Conservation (phyloP, 2,113 vertebrate species). For the Rhinopomastus cyanomelas region DNA sequence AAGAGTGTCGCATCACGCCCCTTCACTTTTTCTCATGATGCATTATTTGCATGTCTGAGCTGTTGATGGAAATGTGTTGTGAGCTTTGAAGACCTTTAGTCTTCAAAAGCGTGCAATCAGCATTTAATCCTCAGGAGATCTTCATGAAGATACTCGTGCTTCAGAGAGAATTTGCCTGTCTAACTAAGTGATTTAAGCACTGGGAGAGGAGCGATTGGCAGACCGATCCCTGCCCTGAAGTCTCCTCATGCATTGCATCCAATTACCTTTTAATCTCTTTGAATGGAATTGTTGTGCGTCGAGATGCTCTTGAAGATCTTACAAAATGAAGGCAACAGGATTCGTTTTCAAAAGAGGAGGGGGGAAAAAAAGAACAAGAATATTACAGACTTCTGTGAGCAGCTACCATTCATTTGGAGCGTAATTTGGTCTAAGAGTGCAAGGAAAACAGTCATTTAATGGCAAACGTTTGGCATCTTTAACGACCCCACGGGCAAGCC, state of each 20-base stretch:
- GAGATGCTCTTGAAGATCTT: neutral
- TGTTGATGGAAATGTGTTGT: neutral
- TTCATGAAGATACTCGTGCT: neutral
- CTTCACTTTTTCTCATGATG: neutral
- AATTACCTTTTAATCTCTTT: slow-evolving; percentile 24
- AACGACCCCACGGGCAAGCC: neutral
- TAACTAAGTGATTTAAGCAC: neutral
- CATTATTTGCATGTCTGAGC: slow-evolving; percentile 17
- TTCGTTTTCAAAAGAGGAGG: neutral
- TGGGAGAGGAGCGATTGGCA: neutral
- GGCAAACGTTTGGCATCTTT: neutral
- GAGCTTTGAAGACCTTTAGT: neutral
- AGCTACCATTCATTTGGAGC: neutral
- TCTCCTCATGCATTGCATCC: neutral
- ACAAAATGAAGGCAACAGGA: neutral
- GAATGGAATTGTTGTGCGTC: neutral
- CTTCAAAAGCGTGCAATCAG: neutral
- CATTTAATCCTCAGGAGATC: neutral
- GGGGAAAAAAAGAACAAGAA: neutral
- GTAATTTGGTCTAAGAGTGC: neutral
- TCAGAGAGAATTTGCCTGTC: slow-evolving; percentile 34
- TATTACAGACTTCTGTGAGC: neutral
- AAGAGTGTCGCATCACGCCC: neutral
- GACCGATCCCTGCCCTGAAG: neutral
- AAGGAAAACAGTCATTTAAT: neutral